These are phyloP conservation scores for Alloplasta piceator DNA, from an alignment of 2,888 invertebrate species.

Conservation along the genomic window DNA sequence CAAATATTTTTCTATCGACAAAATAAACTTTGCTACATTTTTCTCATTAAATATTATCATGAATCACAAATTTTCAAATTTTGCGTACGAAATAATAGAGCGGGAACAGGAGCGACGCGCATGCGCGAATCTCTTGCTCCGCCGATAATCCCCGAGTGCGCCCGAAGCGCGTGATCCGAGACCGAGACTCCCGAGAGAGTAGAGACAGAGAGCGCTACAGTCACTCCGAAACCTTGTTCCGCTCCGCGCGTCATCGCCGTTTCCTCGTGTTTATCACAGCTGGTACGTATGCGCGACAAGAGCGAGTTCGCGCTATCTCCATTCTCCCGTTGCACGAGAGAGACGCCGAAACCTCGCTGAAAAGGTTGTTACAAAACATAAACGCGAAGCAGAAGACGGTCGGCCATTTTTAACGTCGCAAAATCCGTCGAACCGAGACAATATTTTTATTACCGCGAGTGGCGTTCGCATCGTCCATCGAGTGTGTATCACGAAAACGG, in stretches of 20 bases:
- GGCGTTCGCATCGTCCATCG: not conserved
- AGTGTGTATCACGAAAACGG: not conserved
- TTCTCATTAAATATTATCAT: too few species aligned
- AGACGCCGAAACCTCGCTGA: not conserved
- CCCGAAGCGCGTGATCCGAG: not conserved
- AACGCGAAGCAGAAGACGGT: constrained; percentile 2
- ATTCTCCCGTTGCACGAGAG: not conserved
- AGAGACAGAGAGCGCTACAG: too few species aligned
- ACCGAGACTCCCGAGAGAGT: too few species aligned
- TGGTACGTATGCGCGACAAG: not conserved
- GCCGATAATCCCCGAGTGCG: not conserved
- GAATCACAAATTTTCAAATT: constrained; percentile 5
- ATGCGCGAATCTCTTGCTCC: not conserved
- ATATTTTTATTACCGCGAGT: not conserved
- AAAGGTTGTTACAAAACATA: not conserved
- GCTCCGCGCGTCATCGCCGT: not conserved
- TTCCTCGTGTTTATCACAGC: not conserved
- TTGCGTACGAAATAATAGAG: too few species aligned
- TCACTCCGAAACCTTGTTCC: not conserved
- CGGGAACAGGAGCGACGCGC: not conserved
- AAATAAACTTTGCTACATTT: too few species aligned
- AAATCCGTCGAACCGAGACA: not conserved
- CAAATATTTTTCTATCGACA: too few species aligned
- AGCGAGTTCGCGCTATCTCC: not conserved
- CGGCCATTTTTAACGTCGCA: constrained; percentile 4